Evolutionary conservation across 2,888 invertebrate species (phyloP).

Genomic region (Micoletzkya japonica): DNA sequence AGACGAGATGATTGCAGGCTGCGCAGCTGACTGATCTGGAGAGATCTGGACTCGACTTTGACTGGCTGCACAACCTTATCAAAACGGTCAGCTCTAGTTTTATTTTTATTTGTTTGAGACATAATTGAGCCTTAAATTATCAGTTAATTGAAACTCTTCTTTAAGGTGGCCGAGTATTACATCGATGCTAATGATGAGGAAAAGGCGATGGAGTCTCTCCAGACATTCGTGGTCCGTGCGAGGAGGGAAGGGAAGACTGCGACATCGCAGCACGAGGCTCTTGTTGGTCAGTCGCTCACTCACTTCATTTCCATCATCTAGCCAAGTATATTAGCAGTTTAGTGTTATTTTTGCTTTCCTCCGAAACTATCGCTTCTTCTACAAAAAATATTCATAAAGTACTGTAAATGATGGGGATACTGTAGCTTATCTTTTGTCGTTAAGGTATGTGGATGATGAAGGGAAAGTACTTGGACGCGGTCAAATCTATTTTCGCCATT

Average conservation of each 20-base stretch:
- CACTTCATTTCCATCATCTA: too few relatives aligned
- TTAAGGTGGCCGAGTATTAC: slow-evolving; percentile 56
- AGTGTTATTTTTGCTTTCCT: too few relatives aligned
- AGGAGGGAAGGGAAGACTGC: slow-evolving; percentile 47
- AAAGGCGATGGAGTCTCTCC: slow-evolving; percentile 51
- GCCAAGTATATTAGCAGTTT: too few relatives aligned
- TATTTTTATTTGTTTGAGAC: neutral
- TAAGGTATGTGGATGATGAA: slow-evolving; percentile 47
- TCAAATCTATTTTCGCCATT: slow-evolving; percentile 53
- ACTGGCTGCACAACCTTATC: slow-evolving; percentile 53
- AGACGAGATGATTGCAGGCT: slow-evolving; percentile 30
- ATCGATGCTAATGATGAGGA: slow-evolving; percentile 55
- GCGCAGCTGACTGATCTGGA: slow-evolving; percentile 43
- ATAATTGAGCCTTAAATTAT: neutral
- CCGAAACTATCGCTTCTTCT: too few relatives aligned
- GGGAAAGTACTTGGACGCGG: slow-evolving; percentile 44
- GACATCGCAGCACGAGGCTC: slow-evolving; percentile 42
- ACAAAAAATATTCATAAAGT: too few relatives aligned
- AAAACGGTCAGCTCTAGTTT: slow-evolving; percentile 37
- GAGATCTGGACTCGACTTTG: slow-evolving; percentile 42
- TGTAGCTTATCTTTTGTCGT: neutral
- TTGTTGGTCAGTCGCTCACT: slow-evolving; percentile 41
- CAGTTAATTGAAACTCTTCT: neutral
- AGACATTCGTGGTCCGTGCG: slow-evolving; percentile 53
- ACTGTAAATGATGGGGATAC: too few relatives aligned